Base-by-base conservation (phyloP, 1,140 invertebrate species). In the Varroa destructor region DNA sequence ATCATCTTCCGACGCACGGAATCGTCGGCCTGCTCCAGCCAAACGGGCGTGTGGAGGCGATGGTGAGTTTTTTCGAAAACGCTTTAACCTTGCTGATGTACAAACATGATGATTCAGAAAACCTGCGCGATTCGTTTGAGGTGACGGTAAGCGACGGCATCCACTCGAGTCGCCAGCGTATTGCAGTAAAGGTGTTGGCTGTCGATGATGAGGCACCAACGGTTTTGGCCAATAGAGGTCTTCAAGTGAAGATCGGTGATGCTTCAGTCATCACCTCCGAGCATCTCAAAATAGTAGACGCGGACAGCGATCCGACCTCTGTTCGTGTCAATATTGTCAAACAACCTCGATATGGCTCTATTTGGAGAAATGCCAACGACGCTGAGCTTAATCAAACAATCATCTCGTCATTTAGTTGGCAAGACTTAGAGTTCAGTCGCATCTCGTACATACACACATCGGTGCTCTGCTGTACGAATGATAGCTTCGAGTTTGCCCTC, bases 131-230 rank as follows among this genome's bases (percentile, higher is more conserved):
- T 8, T 67, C 61, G 12, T 67, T 67, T 46, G 61, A 67, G 61
- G 12, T 67, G 37, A 67, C 61, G 14, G 61, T 67, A 43, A 43
- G 40, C 12, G 61, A 67, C 37, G 61, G 61, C 12, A 12, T 40
- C 2, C 37, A 67, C 40, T 67, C 61, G 40, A 40, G 12, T 12
- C 40, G 40, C 14, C 61, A 67, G 61, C 12, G 40, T 2, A 46
- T 67, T 37, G 46, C 14, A 5, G 61, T 67, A 3, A 67, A 37
- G 46, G 61, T 67, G 12, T 67, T 67, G 8, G 61, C 61, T 67
- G 61, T 67, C 37, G 61, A 67, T 46, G 61, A 67, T 37, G 61
- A 67, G 61, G 40, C 61, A 46, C 61, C 61, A 12, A 67, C 40
- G 37, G 40, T 67, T 40, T 12, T 67, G 40, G 61, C 46, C 46